Evolutionary conservation across 2,113 vertebrate species (phyloP).

Genomic region (Acinonyx jubatus): DNA sequence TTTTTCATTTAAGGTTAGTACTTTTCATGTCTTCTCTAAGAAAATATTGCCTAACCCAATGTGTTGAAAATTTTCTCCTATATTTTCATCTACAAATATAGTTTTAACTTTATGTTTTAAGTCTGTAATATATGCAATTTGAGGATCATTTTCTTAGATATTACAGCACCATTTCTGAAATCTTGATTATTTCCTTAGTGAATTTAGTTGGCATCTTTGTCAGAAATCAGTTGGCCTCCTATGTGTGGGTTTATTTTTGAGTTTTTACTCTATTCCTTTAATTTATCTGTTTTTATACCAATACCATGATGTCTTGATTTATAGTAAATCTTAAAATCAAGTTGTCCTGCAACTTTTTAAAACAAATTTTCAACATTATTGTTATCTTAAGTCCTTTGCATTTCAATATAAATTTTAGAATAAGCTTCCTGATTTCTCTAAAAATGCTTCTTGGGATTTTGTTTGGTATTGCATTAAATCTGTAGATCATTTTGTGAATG

Average conservation of each 20-base stretch:
- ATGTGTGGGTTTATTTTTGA: neutral
- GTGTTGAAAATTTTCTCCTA: neutral
- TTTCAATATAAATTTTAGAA: neutral
- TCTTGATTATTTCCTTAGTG: neutral
- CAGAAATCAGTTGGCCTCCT: neutral
- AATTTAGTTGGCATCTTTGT: neutral
- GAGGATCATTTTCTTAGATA: neutral
- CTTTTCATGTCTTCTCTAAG: neutral
- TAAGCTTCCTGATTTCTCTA: neutral
- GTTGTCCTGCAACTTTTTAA: neutral
- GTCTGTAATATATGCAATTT: neutral
- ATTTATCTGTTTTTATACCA: neutral
- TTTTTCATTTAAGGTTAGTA: neutral
- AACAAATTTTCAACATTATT: neutral
- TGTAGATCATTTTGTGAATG: neutral
- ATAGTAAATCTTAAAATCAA: neutral
- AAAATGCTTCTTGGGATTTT: neutral
- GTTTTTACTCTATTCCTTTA: neutral
- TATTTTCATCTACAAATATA: neutral
- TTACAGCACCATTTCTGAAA: neutral
- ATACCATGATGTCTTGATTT: neutral
- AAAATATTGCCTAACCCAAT: neutral
- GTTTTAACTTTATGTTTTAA: neutral
- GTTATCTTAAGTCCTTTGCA: neutral
- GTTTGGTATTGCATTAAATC: neutral